Base-by-base conservation (phyloP, 2,113 vertebrate genomes). In the Psittacula cyanocephala region DNA sequence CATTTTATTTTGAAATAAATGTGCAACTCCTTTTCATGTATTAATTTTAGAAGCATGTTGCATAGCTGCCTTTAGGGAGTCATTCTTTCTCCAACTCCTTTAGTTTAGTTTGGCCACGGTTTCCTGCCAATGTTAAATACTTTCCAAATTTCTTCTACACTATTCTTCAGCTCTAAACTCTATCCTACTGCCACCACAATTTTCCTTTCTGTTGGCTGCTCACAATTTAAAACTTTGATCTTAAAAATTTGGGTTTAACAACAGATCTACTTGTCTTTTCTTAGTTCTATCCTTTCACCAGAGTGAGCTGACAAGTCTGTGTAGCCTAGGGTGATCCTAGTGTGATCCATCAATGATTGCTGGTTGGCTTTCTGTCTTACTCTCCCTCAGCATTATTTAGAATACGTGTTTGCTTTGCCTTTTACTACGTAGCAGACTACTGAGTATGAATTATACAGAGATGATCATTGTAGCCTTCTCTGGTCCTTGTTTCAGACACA, bases 41-140 rank as follows among this genome's bases (percentile, higher is more conserved):
- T 81, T 92, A 62, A 91, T 91, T 95, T 91, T 84, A 91, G 81
- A 89, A 87, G 14, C n/a, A 71, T 83, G 53, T 89, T 87, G 18
- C 28, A 47, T 43, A 49, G 84, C 47, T 94, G 62, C 62, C 85
- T 69, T 91, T 60, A 82, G 27, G 14, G 47, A 94, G 31, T 59
- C 41, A 63, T 28, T 91, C n/a, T 43, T 86, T 77, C 71, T 89
- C 59, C 33, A 70, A 4, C 22, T 86, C 47, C 35, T 14, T 72
- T 79, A 65, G 65, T 85, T 85, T 80, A 82, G 41, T 80, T 80
- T 59, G 60, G 53, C 28, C 47, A 59, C 35, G 6, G 24, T 86
- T 89, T 91, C 75, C 49, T 77, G 22, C 52, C 31, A 69, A 22
- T 69, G 35, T 84, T 85, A 82, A 75, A 89, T 89, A 64, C 79